Conservation (phyloP, 2,888 invertebrate species). For the Meloe dianella region DNA sequence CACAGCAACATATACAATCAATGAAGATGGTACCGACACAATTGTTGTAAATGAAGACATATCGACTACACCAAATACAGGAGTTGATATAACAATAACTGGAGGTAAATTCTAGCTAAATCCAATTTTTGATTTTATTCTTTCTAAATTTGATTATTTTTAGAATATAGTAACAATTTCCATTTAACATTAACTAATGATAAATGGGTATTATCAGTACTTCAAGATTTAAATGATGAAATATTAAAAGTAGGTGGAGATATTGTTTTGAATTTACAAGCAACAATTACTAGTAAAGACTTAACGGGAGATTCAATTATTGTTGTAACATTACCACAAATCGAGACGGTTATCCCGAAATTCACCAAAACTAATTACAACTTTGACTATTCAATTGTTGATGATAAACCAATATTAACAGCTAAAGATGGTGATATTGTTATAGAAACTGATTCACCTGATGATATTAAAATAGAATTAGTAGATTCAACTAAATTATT, state of each 20-base stretch:
- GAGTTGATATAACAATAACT: background rate
- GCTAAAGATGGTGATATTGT: conserved; percentile 18
- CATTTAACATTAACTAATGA: background rate
- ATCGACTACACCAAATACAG: conserved; percentile 18
- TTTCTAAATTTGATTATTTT: background rate
- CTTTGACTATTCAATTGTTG: conserved; percentile 56
- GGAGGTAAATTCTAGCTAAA: conserved; percentile 14
- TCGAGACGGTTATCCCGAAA: background rate
- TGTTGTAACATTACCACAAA: background rate
- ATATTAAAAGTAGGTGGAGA: background rate
- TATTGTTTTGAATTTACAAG: conserved; percentile 1
- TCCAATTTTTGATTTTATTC: background rate
- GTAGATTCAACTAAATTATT: no score
- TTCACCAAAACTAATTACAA: conserved; percentile 58
- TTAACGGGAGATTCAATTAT: background rate
- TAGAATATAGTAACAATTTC: background rate
- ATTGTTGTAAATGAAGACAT: conserved; percentile 27
- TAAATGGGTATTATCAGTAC: conserved; percentile 6
- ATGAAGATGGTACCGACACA: background rate
- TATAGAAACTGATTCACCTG: conserved; percentile 6
- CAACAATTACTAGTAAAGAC: background rate
- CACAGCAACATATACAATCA: conserved; percentile 33
- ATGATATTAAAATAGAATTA: conserved; percentile 13
- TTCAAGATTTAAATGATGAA: background rate
- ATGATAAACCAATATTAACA: conserved; percentile 44